Evolutionary conservation across 1,140 invertebrate genomes (phyloP).

Genomic region (Hyposmocoma kahamanoa): DNA sequence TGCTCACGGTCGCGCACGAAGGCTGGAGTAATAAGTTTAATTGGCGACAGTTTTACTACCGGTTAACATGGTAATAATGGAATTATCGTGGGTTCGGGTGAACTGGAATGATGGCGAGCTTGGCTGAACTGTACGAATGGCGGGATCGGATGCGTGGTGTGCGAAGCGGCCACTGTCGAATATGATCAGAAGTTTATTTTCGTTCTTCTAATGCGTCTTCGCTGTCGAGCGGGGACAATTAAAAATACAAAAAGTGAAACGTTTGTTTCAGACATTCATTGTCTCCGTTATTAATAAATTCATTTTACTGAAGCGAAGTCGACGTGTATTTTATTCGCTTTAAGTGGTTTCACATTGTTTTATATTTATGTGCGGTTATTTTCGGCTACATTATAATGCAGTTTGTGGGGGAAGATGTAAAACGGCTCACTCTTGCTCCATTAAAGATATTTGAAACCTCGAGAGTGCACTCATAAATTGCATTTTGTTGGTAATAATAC

Average conservation of each 20-base stretch:
- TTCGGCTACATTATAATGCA: constrained; percentile 71
- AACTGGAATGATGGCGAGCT: not conserved
- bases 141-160: not conserved
- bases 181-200: constrained; percentile 70
- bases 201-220: constrained; percentile 66
- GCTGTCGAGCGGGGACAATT: constrained; percentile 66
- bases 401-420: constrained; percentile 67
- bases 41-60: constrained; percentile 36
- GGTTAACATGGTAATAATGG: constrained; percentile 17
- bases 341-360: constrained; percentile 74
- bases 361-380: constrained; percentile 73
- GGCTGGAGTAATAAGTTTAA: constrained; percentile 31
- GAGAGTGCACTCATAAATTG: constrained; percentile 71
- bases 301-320: constrained; percentile 70
- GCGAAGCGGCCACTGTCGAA: constrained; percentile 37
- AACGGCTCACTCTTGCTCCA: constrained; percentile 66
- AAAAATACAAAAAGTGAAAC: constrained; percentile 71
- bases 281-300: constrained; percentile 74
- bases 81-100: not conserved
- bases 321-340: constrained; percentile 73
- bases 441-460: constrained; percentile 71
- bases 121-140: not conserved
- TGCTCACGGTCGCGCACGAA: constrained; percentile 27
- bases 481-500: constrained; percentile 61
- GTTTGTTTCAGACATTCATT: constrained; percentile 72